phyloP scores from a whole-genome alignment of 2,888 invertebrate genomes.

The Arrhopalites spinosus region DNA sequence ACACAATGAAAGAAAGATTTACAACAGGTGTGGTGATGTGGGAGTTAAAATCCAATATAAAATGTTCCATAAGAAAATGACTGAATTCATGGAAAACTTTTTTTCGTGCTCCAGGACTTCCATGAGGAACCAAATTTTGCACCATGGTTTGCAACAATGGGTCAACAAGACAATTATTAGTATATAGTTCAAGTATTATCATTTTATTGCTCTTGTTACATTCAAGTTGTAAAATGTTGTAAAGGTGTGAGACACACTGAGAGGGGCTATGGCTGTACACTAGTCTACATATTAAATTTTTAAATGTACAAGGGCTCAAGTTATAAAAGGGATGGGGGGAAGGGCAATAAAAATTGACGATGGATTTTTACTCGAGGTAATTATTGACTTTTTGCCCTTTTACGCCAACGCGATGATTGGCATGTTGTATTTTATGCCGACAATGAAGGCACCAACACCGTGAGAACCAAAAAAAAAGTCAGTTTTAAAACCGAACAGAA shows the following conservation, averaged over 20 bases:
- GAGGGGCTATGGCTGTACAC: too few species aligned
- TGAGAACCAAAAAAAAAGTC: conserved; percentile 39
- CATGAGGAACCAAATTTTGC: neutral
- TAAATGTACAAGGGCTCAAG: conserved; percentile 36
- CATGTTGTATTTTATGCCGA: conserved; percentile 54
- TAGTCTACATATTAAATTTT: too few species aligned
- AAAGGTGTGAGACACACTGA: too few species aligned
- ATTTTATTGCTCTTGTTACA: too few species aligned
- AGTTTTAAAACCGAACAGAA: conserved; percentile 7
- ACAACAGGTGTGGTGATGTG: too few species aligned
- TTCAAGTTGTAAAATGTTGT: too few species aligned
- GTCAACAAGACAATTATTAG: neutral
- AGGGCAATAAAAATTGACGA: conserved; percentile 49
- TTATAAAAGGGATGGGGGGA: conserved; percentile 34
- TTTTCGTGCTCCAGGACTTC: too few species aligned
- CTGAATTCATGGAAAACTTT: too few species aligned
- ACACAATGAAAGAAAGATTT: too few species aligned
- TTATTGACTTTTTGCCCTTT: conserved; percentile 54
- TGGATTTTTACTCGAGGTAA: conserved; percentile 41
- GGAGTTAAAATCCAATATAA: too few species aligned
- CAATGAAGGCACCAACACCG: conserved; percentile 39
- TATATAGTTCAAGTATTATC: neutral
- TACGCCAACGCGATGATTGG: conserved; percentile 54
- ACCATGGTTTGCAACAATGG: conserved; percentile 3
- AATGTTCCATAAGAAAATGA: too few species aligned